Base-by-base conservation (phyloP, 2,888 invertebrate genomes). In the Allophyes oxyacanthae region DNA sequence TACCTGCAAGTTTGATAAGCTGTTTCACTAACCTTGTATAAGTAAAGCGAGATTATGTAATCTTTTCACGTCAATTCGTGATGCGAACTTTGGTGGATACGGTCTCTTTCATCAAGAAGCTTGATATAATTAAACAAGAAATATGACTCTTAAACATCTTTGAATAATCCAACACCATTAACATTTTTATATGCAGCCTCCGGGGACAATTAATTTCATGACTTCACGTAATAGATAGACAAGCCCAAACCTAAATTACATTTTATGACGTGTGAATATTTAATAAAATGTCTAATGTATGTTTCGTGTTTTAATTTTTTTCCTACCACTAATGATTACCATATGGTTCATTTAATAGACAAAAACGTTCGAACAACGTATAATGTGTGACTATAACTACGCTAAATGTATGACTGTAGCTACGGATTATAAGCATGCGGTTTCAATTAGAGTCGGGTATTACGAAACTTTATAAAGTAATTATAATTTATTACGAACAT, bases 311-410 rank as follows among this genome's bases (percentile, higher is more conserved):
- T 71, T 68, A 28, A 13, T 4, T 28, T 37, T 69, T 75, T 80
- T 83, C 66, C 76, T 77, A 71, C 62, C 76, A 60, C 58, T 81
- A 83, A 87, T 78, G 71, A 83, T 80, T 76, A 75, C 82, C 89
- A 89, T 84, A 82, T 88, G 89, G 77, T 78, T 75, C 69, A 71
- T 76, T 76, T 82, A 82, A 79, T 79, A 81, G 75, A 79, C 78
- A 85, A 85, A 84, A 84, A 83, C 72, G 62, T 70, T 70, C 44
- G 51, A 72, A 69, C 56, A 65, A 69, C 62, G 70, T 72, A 69
- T 75, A 5, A 25, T 72, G 57, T 68, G 68, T 67, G 64, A 40
- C 14, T 68, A n/a, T n/a, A n/a, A n/a, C n/a, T n/a, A n/a, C n/a
- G n/a, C n/a, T n/a, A n/a, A n/a, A 64, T 67, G 48, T 58, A 48